Evolutionary conservation across 2,113 vertebrate genomes (phyloP).

Genomic region (chimpanzee (Pan troglodytes)): DNA sequence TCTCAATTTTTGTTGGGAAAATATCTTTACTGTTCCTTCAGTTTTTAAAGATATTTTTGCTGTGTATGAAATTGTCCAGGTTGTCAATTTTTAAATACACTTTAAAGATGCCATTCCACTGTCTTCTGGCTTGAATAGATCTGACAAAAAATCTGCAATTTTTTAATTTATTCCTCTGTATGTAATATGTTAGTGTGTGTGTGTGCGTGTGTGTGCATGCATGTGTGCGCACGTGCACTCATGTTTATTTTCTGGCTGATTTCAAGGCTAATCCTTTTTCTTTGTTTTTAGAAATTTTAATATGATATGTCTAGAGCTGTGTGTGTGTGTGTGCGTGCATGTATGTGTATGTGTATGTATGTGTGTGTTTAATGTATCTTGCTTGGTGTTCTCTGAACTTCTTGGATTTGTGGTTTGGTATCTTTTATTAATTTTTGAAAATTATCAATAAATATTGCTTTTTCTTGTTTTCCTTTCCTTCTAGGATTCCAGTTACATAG

Average conservation of each 20-base stretch:
- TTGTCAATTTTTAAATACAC: not conserved
- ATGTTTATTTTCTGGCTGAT: not conserved
- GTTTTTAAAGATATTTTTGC: not conserved
- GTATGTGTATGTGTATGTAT: not conserved
- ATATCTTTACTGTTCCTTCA: not conserved
- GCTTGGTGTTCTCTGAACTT: not conserved
- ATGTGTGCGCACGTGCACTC: not conserved
- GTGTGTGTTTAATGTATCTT: not conserved
- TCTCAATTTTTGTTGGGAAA: not conserved
- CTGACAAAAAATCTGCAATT: not conserved
- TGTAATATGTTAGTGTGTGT: not conserved
- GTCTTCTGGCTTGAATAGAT: not conserved
- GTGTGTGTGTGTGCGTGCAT: not conserved
- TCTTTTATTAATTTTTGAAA: not conserved
- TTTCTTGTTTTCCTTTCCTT: not conserved
- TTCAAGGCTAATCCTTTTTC: not conserved
- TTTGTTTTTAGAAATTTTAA: not conserved
- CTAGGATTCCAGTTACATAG: not conserved
- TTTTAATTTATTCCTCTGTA: not conserved
- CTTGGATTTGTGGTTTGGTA: not conserved
- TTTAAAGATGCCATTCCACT: not conserved
- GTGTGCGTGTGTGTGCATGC: not conserved
- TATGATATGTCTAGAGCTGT: not conserved
- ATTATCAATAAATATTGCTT: not conserved
- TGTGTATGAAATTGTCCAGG: not conserved